Evolutionary conservation across 2,113 vertebrate species (phyloP).

Genomic region (Tiliqua scincoides): DNA sequence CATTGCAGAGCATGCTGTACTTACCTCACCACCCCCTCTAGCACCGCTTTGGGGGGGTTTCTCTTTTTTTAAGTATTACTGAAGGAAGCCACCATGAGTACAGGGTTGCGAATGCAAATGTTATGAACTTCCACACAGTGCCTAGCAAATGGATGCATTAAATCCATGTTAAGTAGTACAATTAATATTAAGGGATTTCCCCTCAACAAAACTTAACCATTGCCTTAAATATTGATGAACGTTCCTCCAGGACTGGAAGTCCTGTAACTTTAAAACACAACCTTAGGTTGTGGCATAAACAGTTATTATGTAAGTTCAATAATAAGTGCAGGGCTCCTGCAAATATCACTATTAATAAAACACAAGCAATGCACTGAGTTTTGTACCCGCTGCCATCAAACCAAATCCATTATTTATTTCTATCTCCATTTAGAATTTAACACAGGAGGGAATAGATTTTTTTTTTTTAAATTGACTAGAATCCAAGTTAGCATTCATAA

Average conservation of each 20-base stretch:
- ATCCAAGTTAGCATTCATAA: conserved; percentile 32
- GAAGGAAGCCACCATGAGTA: not conserved
- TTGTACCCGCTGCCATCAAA: conserved; percentile 9
- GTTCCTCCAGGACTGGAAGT: conserved; percentile 7
- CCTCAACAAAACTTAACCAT: conserved; percentile 12
- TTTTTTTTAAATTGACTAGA: conserved; percentile 35
- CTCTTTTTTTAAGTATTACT: not conserved
- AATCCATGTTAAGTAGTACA: not conserved
- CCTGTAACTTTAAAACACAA: conserved; percentile 12
- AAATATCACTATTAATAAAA: conserved; percentile 39
- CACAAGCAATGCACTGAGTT: not conserved
- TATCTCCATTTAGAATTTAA: conserved; percentile 20
- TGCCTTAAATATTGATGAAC: not conserved
- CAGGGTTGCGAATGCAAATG: not conserved
- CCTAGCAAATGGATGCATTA: not conserved
- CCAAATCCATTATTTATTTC: conserved; percentile 20
- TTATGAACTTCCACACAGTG: not conserved
- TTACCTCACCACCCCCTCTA: too few relatives aligned
- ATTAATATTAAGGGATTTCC: not conserved
- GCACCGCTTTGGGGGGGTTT: too few relatives aligned
- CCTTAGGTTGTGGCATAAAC: not conserved
- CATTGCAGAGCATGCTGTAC: too few relatives aligned
- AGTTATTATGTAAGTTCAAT: conserved; percentile 16
- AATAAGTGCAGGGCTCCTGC: not conserved
- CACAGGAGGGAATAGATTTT: not conserved